Evolutionary conservation across 53 echinoderm and acorn worm genomes (phyloP), one percentile per base, ranked within the genome.

Genomic region (Paracentrotus lividus): DNA sequence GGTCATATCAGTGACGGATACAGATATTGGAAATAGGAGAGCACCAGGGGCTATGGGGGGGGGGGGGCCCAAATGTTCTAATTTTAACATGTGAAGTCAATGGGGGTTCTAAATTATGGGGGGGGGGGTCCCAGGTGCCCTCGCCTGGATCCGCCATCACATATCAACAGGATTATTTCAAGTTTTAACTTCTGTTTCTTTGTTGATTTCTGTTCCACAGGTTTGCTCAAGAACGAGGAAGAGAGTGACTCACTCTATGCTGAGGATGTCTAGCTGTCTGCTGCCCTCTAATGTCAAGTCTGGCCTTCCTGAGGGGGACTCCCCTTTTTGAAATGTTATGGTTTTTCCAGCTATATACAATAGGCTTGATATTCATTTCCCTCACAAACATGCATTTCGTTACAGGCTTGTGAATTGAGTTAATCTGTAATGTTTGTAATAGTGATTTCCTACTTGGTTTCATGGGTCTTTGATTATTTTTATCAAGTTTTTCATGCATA

Each of bases 161-260:
- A n/a, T n/a, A n/a, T n/a, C n/a, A n/a, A n/a, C n/a, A n/a, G n/a
- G 43, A 21, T 77, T n/a, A 42, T 77, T 85, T 1, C 10, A 85
- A 4, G 14, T 8, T 23, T 85, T 2, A 26, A 27, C 13, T 85
- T 10, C 26, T 4, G 5, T 49, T 49, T 85, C 10, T 84, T 21
- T 84, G 7, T 52, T 34, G 3, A n/a, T 38, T 77, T 51, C 77
- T 38, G 3, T 20, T 49, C 10, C 45, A n/a, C 90, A 90, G 90
- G 90, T 66, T 34, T 90, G 90, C 90, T 90, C 36, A 90, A 90
- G 90, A 90, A 90, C 47, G 90, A 90, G 47, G 90, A 90, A 24
- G 90, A 90, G 64, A 90, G 90, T 47, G 90, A 90, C 67, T 90
- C 90, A 13, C 67, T 90, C 12, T 90, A 90, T 67, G 90, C 90